Base-by-base conservation (phyloP, 2,113 vertebrate genomes). In the Setophaga petechia region DNA sequence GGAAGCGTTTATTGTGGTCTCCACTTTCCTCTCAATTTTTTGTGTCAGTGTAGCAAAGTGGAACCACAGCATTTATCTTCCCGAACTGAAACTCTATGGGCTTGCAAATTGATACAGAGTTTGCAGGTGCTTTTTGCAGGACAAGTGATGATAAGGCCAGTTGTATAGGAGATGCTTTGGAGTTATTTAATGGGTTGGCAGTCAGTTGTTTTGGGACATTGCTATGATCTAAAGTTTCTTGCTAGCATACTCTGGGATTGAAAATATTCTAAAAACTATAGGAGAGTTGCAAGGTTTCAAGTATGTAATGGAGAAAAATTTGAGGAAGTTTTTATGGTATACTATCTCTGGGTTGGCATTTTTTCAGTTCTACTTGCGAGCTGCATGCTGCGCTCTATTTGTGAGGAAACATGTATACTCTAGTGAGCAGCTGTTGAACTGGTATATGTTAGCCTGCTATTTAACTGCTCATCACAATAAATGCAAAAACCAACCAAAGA, bases 101-200 rank as follows among this genome's bases (percentile, higher is more conserved):
- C 20, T 71, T 90, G 25, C 14, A 82, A 66, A 67, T 4, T 11
- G 6, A 7, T 20, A 2, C 6, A n/a, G 51, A 62, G 24, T 37
- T 55, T 72, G 37, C 13, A 43, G 22, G 11, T 27, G 7, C 37
- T 79, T 85, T 72, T 31, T 82, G n/a, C 51, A 31, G 30, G 20
- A 10, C 23, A 2, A 5, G 4, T 28, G 33, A 10, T 39, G 13
- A 39, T 52, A 23, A 37, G 8, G 41, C 21, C 11, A 1, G 0
- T 57, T 35, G 19, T 6, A 12, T 18, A 35, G 16, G 18, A 44
- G 30, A 19, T 77, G 16, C 23, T 68, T 66, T 0, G 0, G 18
- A 73, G 15, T 51, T 74, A 23, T 18, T 58, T 46, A 61, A 18
- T 68, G 23, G 4, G 10, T 69, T 65, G 35, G 7, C 19, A 65